Conservation (phyloP, 1,140 invertebrate species). For the Homalodisca vitripennis region DNA sequence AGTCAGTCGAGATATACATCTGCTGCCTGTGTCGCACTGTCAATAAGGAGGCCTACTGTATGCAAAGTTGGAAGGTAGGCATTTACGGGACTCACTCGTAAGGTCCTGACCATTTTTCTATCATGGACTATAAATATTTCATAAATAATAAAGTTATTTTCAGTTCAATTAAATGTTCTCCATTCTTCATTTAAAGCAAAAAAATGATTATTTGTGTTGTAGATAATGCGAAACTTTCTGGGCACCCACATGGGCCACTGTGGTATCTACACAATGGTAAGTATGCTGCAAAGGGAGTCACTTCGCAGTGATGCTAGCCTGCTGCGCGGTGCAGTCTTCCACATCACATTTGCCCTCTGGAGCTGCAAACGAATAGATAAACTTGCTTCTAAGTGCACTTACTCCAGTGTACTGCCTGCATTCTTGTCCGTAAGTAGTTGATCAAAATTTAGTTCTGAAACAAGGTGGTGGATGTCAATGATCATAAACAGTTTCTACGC, state of each 20-base stretch:
- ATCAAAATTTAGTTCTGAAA: too few relatives aligned
- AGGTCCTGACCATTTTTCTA: too few relatives aligned
- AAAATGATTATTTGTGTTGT: too few relatives aligned
- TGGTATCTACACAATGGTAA: constrained; percentile 80
- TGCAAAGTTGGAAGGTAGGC: constrained; percentile 82
- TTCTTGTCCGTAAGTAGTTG: constrained; percentile 62
- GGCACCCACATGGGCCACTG: constrained; percentile 90
- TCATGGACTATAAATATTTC: too few relatives aligned
- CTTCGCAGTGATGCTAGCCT: constrained; percentile 57
- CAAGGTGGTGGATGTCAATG: too few relatives aligned
- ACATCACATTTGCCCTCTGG: constrained; percentile 85
- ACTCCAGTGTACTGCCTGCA: constrained; percentile 77
- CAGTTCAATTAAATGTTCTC: too few relatives aligned
- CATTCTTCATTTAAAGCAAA: too few relatives aligned
- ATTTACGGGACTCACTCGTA: too few relatives aligned
- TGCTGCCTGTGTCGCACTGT: constrained; percentile 82
- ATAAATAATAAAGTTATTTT: too few relatives aligned
- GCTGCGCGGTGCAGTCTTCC: constrained; percentile 81
- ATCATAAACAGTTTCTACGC: too few relatives aligned
- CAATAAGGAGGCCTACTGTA: constrained; percentile 78
- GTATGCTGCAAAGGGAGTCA: constrained; percentile 63
- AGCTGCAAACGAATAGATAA: constrained; percentile 65
- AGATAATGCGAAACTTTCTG: constrained; percentile 89
- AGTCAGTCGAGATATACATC: constrained; percentile 76
- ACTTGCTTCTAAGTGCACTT: constrained; percentile 74